phyloP scores from a whole-genome alignment of 2,888 invertebrate genomes.

The Poecilobothrus nobilitatus region DNA sequence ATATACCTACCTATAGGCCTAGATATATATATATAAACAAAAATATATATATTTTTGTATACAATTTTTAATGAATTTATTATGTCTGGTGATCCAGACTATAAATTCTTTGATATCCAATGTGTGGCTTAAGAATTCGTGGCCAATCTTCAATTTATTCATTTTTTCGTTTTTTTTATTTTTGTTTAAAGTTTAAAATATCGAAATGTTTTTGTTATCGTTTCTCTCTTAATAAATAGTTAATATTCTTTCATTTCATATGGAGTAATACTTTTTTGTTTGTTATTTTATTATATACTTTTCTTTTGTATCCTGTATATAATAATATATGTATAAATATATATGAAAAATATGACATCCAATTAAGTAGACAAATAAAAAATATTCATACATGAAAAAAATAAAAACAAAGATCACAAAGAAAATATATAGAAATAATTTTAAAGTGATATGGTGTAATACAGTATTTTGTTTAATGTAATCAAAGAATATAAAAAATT shows the following conservation, averaged over 20 bases:
- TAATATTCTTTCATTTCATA: too few species aligned
- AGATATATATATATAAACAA: not conserved
- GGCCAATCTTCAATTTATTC: not conserved
- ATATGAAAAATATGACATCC: not conserved
- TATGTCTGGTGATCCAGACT: slow-evolving; percentile 1
- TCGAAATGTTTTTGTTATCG: not conserved
- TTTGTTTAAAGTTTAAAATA: not conserved
- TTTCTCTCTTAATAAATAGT: not conserved
- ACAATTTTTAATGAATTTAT: not conserved
- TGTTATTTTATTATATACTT: not conserved
- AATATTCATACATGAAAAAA: not conserved
- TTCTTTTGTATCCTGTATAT: not conserved
- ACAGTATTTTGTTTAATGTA: too few species aligned
- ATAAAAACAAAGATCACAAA: too few species aligned
- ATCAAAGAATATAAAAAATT: too few species aligned
- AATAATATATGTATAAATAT: too few species aligned
- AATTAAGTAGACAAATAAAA: slow-evolving; percentile 4
- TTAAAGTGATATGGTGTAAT: too few species aligned
- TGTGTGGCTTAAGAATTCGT: slow-evolving; percentile 4
- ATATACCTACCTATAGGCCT: too few species aligned
- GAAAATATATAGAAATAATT: too few species aligned
- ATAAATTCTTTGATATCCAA: slow-evolving; percentile 2
- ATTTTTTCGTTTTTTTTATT: too few species aligned
- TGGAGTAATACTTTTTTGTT: not conserved
- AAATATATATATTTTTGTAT: not conserved